A percentile compares a stretch with the other conserved stretches of the same genome.
These are phyloP conservation scores for Platynereis dumerilii DNA, from an alignment of 2,888 invertebrate genomes.

Conservation along the genomic window DNA sequence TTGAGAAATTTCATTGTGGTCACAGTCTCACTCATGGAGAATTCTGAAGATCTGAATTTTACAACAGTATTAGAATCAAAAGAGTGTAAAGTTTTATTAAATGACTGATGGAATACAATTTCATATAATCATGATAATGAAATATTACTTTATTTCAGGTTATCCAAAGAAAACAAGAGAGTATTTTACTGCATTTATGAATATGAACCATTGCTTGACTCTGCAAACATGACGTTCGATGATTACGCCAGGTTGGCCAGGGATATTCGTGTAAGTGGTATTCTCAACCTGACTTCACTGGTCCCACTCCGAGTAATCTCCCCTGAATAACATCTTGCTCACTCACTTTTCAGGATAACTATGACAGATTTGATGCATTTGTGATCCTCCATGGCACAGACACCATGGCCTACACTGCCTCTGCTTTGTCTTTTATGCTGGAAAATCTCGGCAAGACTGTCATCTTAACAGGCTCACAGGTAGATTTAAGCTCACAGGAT, in stretches of 20 bases:
- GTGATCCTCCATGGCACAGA: conserved; percentile 93
- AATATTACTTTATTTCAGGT: conserved; percentile 7
- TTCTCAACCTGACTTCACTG: neutral
- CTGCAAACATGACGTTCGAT: conserved; percentile 22
- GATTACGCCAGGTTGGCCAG: conserved; percentile 20
- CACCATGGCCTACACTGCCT: conserved; percentile 92
- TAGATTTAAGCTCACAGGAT: conserved; percentile 27
- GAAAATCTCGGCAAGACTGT: conserved; percentile 88
- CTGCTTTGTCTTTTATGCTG: conserved; percentile 94
- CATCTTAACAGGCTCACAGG: conserved; percentile 83
- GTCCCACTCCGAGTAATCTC: too few species aligned
- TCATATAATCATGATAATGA: too few species aligned
- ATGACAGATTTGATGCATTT: conserved; percentile 82
- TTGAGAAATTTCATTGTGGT: too few species aligned
- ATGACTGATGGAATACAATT: too few species aligned
- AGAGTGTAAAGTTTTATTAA: too few species aligned
- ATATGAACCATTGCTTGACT: conserved; percentile 24
- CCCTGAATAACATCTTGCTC: too few species aligned
- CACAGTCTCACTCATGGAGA: too few species aligned
- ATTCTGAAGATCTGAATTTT: too few species aligned
- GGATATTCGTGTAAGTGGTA: conserved; percentile 20
- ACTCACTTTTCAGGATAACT: conserved; percentile 52
- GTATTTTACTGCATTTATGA: conserved; percentile 24
- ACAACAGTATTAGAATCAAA: too few species aligned
- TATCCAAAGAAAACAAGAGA: conserved; percentile 20